Base-by-base conservation (phyloP, 2,888 invertebrate genomes). In the Tromatobia lineatoria region DNA sequence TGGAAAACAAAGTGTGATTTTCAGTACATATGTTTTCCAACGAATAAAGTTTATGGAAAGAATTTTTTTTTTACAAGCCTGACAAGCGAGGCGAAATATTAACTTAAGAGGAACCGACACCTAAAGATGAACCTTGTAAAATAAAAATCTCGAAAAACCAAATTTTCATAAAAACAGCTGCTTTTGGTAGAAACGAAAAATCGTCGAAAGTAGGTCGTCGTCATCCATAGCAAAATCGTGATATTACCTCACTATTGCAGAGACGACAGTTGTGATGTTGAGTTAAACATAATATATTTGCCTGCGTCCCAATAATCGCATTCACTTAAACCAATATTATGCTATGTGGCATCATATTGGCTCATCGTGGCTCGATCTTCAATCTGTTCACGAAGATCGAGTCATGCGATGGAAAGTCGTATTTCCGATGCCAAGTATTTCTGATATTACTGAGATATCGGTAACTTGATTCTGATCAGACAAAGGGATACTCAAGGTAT, bases 261-360 rank as follows among this genome's bases (percentile, higher is more conserved):
- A 0, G 64, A 38, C n/a, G n/a, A n/a, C n/a, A n/a, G n/a, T n/a
- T n/a, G n/a, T n/a, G n/a, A n/a, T n/a, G n/a, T n/a, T n/a, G 3
- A n/a, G 38, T 10, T 59, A 57, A 59, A 70, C 50, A 50, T 18
- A 38, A 38, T 34, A 77, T 47, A 57, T 59, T 13, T 47, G 42
- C 15, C 10, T 57, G 57, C 42, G 23, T 77, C 34, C 47, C 42
- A 57, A 64, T 57, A 77, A 77, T 77, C 67, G 77, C 23, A 34
- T 57, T 70, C 45, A 54, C 38, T 8, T 25, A n/a, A 15, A 50
- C 59, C 23, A 69, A 34, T 15, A 69, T 20, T 4, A 64, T 64
- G 8, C 10, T 1, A 10, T 10, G 3, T 10, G 29, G 15, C 4
- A 29, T 59, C 11, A 29, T 15, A 23, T 38, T 38, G 10, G 38